Conservation (phyloP, 2,888 invertebrate genomes). For the Ectropis crepuscularia region DNA sequence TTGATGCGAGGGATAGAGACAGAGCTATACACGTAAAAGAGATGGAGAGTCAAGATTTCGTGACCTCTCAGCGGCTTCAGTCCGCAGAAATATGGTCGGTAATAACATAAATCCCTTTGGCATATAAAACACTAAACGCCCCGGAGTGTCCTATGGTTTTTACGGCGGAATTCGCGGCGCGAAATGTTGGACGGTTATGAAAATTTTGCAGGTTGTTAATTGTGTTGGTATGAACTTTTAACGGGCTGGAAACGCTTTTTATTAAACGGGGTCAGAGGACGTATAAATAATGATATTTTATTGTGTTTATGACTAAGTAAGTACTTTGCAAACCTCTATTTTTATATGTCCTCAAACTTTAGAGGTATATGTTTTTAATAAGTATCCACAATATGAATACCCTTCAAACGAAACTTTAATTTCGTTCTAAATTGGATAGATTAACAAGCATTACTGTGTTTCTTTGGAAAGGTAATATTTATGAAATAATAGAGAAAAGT, state of each 20-base stretch:
- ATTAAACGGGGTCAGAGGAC: slow-evolving; percentile 15
- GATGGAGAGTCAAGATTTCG: slow-evolving; percentile 75
- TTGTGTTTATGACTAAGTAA: not conserved
- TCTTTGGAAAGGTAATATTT: no score
- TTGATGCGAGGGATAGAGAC: slow-evolving; percentile 65
- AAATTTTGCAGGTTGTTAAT: slow-evolving; percentile 55
- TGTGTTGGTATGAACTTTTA: slow-evolving; percentile 51
- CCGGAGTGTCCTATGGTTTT: slow-evolving; percentile 77
- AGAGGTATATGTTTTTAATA: no score
- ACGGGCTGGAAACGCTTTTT: slow-evolving; percentile 24
- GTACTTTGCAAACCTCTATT: not conserved
- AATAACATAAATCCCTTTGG: slow-evolving; percentile 85
- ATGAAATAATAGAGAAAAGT: no score
- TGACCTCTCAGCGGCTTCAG: slow-evolving; percentile 83
- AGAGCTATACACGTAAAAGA: slow-evolving; percentile 55
- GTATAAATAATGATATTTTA: slow-evolving; percentile 12
- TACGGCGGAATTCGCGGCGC: slow-evolving; percentile 60
- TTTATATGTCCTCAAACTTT: no score
- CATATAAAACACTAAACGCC: slow-evolving; percentile 85
- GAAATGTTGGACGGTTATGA: slow-evolving; percentile 68
- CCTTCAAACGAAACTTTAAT: no score
- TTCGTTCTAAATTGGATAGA: no score
- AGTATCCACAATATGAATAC: no score
- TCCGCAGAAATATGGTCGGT: slow-evolving; percentile 84
- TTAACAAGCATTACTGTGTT: no score